Percentiles rank a stretch among this genome's conserved stretches.
phyloP scores from a whole-genome alignment of 37 sponge, comb jelly and placozoan genomes.

The Agelas oroides region DNA sequence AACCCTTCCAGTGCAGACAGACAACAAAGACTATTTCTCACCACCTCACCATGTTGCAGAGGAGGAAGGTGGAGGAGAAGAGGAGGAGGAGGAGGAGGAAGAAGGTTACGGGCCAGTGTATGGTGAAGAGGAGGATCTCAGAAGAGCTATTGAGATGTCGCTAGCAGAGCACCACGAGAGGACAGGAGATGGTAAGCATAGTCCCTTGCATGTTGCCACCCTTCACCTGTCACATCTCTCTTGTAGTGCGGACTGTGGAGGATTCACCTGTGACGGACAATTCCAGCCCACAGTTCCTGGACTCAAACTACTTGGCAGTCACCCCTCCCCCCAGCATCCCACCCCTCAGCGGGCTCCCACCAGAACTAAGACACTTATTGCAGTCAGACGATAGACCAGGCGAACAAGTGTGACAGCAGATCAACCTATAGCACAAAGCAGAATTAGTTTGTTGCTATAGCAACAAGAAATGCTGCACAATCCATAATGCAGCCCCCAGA shows the following conservation, averaged over 20 bases:
- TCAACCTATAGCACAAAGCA: no score
- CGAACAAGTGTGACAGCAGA: neutral
- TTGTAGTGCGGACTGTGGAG: no score
- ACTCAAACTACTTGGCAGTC: neutral
- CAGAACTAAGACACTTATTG: slow-evolving; percentile 1
- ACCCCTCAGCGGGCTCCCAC: neutral
- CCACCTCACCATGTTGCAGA: neutral
- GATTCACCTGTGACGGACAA: neutral
- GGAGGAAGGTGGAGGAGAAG: slow-evolving; percentile 45
- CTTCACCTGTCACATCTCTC: no score
- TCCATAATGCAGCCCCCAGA: no score
- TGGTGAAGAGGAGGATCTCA: slow-evolving; percentile 47
- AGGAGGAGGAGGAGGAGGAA: slow-evolving; percentile 5
- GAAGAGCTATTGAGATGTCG: slow-evolving; percentile 35
- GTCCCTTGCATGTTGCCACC: no score
- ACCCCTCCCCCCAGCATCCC: no score
- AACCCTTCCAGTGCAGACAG: no score
- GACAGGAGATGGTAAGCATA: neutral
- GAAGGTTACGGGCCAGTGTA: slow-evolving; percentile 39
- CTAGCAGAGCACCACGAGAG: neutral
- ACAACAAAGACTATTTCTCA: no score
- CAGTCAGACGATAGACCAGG: neutral
- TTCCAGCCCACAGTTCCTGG: slow-evolving; percentile 1
- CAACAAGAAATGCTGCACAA: no score
- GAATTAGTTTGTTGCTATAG: no score